These are phyloP conservation scores for Morbakka virulenta DNA, from an alignment of 30 jellyfish, hydroid and myxozoan genomes.

Conservation along the genomic window DNA sequence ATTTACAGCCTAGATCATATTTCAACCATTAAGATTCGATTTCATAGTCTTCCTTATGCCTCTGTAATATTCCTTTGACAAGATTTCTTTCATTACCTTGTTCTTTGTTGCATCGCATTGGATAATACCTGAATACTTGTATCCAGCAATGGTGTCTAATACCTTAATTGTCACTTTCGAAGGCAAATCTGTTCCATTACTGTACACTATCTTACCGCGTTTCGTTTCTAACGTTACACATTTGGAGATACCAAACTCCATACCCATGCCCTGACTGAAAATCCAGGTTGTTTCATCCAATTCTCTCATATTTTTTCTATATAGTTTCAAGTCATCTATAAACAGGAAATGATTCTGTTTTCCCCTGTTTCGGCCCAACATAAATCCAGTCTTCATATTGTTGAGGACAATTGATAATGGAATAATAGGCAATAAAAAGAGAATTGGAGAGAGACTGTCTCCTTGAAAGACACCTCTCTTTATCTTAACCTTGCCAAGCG, in stretches of 20 bases:
- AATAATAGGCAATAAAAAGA: too few species aligned
- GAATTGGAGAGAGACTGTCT: too few species aligned
- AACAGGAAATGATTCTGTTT: constrained; percentile 1
- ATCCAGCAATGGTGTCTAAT: constrained; percentile 10
- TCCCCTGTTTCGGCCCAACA: not conserved
- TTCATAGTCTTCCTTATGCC: not conserved
- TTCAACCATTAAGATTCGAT: constrained; percentile 12
- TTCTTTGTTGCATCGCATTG: constrained; percentile 17
- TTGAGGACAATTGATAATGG: constrained; percentile 1
- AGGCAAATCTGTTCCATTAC: constrained; percentile 14
- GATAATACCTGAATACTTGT: constrained; percentile 15
- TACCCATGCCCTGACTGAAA: constrained; percentile 4
- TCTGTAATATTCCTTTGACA: not conserved
- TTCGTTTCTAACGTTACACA: constrained; percentile 13
- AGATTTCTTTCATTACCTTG: not conserved
- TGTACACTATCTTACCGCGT: not conserved
- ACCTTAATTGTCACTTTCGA: constrained; percentile 12
- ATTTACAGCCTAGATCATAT: constrained; percentile 9
- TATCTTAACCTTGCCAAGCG: too few species aligned
- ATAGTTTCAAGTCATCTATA: constrained; percentile 31
- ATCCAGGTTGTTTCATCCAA: not conserved
- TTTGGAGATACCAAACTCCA: constrained; percentile 36
- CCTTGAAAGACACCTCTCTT: too few species aligned
- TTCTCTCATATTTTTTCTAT: not conserved
- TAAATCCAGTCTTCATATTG: not conserved